Evolutionary conservation across 2,888 invertebrate species (phyloP).

Genomic region (Cremastobaeus sp.): DNA sequence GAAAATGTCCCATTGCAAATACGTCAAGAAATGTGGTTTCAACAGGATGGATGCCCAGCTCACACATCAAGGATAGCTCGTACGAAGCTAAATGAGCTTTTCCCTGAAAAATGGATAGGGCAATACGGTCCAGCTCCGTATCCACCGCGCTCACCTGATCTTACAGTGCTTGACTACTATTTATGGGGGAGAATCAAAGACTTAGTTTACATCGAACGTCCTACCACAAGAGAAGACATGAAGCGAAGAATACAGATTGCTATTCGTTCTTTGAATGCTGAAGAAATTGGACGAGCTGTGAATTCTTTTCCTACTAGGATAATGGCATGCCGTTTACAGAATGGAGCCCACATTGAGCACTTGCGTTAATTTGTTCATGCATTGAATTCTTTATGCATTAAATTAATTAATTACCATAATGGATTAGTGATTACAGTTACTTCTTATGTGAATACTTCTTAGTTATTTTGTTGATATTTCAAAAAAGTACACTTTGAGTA

Average conservation of each 20-base stretch:
- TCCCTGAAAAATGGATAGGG: conserved; percentile 58
- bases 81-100: conserved; percentile 33
- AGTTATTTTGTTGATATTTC: too few species aligned
- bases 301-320: conserved; percentile 1
- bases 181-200: conserved; percentile 15
- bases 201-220: conserved; percentile 17
- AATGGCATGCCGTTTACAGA: background rate
- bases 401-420: too few species aligned
- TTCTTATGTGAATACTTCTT: too few species aligned
- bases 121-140: conserved; percentile 56
- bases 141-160: conserved; percentile 55
- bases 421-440: too few species aligned
- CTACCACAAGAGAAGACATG: conserved; percentile 53
- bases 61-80: conserved; percentile 62
- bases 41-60: conserved; percentile 12
- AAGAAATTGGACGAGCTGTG: conserved; percentile 26
- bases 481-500: too few species aligned
- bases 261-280: conserved; percentile 8
- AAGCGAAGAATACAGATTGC: conserved; percentile 32
- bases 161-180: conserved; percentile 11
- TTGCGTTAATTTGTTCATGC: too few species aligned
- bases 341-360: conserved; percentile 22
- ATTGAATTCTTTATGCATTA: too few species aligned
- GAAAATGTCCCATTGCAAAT: background rate
- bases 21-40: background rate